phyloP scores from a whole-genome alignment of 2,797 vertebrate species.

The Acanthornis magna region DNA sequence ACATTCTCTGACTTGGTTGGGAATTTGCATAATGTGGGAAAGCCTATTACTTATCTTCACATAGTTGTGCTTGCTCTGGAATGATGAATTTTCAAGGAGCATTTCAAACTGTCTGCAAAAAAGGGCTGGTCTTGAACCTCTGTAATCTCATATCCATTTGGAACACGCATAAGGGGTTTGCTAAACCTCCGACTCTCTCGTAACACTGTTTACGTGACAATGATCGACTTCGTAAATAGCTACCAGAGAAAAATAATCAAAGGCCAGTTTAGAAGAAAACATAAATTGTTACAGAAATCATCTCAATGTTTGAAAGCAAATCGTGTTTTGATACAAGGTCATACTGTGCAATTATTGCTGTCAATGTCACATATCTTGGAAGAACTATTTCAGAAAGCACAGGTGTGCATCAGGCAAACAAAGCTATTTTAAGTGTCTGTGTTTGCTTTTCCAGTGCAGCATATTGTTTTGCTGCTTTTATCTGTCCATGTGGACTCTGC shows the following conservation, averaged over 20 bases:
- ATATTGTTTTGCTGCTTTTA: not conserved
- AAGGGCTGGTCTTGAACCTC: not conserved
- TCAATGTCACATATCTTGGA: not conserved
- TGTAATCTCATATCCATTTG: not conserved
- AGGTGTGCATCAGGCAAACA: not conserved
- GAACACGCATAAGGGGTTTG: not conserved
- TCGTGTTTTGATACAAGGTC: not conserved
- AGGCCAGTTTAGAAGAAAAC: not conserved
- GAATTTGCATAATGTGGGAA: constrained; percentile 43
- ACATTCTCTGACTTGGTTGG: not conserved
- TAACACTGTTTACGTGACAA: not conserved
- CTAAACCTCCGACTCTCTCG: not conserved
- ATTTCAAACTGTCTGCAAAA: constrained; percentile 11
- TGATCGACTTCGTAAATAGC: not conserved
- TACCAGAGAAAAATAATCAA: not conserved
- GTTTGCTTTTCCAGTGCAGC: not conserved
- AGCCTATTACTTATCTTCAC: constrained; percentile 35
- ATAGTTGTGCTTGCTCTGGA: not conserved
- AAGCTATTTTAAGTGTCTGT: not conserved
- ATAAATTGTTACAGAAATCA: not conserved
- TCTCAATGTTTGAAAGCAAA: not conserved
- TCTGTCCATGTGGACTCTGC: not conserved
- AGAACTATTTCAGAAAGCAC: not conserved
- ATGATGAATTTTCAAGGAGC: constrained; percentile 4
- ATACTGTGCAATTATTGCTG: not conserved